Conservation (phyloP, 2,113 vertebrate genomes). For the Irena cyanogastra region DNA sequence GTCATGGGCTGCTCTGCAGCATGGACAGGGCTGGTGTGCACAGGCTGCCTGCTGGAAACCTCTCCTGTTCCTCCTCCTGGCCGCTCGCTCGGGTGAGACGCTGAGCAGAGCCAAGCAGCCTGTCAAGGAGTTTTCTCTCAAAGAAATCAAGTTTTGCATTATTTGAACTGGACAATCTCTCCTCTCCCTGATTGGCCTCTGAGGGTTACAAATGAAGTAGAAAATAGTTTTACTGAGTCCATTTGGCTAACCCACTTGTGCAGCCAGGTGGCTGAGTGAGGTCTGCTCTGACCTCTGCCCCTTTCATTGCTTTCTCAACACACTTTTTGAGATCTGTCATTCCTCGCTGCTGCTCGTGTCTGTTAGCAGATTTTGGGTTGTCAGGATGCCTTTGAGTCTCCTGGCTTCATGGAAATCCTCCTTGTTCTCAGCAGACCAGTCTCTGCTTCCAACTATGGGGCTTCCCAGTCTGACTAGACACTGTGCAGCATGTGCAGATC, state of each 20-base stretch:
- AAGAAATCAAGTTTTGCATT: constrained; percentile 40
- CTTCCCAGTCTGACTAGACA: background rate
- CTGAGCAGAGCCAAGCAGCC: constrained; percentile 46
- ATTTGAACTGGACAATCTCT: constrained; percentile 52
- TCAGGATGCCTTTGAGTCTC: constrained; percentile 3
- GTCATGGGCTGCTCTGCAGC: background rate
- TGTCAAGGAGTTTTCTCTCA: constrained; percentile 37
- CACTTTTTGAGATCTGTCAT: constrained; percentile 2
- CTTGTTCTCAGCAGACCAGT: background rate
- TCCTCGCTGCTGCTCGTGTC: background rate
- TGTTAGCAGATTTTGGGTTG: background rate
- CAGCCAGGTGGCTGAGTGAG: constrained; percentile 51
- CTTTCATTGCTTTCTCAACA: constrained; percentile 42
- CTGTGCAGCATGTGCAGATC: background rate
- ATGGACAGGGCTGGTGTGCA: background rate
- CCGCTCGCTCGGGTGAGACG: background rate
- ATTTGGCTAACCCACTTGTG: constrained; percentile 40
- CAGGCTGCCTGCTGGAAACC: constrained; percentile 17
- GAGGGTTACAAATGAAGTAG: constrained; percentile 42
- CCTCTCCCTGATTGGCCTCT: constrained; percentile 16
- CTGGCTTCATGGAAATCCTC: background rate
- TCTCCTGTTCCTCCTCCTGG: background rate
- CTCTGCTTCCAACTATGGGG: background rate
- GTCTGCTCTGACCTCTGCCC: constrained; percentile 37
- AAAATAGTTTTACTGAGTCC: constrained; percentile 53